Percentiles rank a stretch among this genome's conserved stretches.
Evolutionary conservation across 2,797 vertebrate genomes (phyloP).

Genomic region (Gambelia wislizenii): DNA sequence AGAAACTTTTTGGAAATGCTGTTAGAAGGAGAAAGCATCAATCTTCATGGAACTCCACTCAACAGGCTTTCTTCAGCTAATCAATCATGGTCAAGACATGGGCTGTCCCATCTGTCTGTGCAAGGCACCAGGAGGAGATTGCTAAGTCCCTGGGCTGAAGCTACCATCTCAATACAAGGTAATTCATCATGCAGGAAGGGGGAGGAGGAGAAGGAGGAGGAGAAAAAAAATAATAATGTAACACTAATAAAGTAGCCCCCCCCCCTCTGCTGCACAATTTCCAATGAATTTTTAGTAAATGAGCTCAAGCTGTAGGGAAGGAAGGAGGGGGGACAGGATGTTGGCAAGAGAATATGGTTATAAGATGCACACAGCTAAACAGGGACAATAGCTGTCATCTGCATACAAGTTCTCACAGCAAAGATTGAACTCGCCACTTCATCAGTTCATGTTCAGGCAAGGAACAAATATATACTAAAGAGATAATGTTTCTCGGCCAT

Average conservation of each 20-base stretch:
- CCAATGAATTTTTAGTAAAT: conserved; percentile 81
- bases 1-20: conserved; percentile 90
- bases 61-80: conserved; percentile 88
- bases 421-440: conserved; percentile 28
- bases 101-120: conserved; percentile 86
- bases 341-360: conserved; percentile 64
- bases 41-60: conserved; percentile 89
- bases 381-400: conserved; percentile 75
- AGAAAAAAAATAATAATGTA: conserved; percentile 77
- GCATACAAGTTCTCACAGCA: conserved; percentile 42
- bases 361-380: conserved; percentile 69
- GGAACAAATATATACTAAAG: neutral
- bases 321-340: conserved; percentile 39
- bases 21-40: conserved; percentile 88
- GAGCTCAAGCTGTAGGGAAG: conserved; percentile 72
- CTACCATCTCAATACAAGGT: conserved; percentile 81
- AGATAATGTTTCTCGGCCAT: neutral
- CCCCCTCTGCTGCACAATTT: conserved; percentile 56
- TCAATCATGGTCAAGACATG: conserved; percentile 86
- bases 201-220: conserved; percentile 51
- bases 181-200: conserved; percentile 82
- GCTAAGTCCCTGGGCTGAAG: conserved; percentile 81
- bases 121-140: conserved; percentile 81
- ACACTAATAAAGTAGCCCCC: conserved; percentile 83
- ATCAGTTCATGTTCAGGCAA: neutral